Evolutionary conservation across 1,140 invertebrate genomes (phyloP).

Genomic region (Paralvinella palmiformis): DNA sequence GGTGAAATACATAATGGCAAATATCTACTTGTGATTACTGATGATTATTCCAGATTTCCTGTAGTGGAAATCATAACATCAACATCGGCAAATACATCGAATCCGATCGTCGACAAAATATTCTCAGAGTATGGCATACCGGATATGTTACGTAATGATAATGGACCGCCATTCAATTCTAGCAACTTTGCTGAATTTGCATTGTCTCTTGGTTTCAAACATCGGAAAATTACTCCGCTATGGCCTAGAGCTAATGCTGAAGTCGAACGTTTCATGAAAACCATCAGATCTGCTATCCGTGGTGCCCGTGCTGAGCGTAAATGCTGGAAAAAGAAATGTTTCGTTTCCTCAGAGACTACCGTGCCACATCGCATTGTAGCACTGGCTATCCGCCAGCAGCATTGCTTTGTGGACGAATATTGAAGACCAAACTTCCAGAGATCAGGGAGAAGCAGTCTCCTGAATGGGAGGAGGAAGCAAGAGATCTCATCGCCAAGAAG

Average conservation of each 20-base stretch:
- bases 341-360: background rate
- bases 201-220: slow-evolving; percentile 6
- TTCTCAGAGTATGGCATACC: slow-evolving; percentile 23
- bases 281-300: background rate
- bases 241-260: slow-evolving; percentile 10
- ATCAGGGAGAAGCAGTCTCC: background rate
- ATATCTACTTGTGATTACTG: slow-evolving; percentile 22
- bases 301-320: background rate
- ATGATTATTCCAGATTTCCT: slow-evolving; percentile 29
- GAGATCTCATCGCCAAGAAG: background rate
- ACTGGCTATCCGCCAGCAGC: background rate
- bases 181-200: slow-evolving; percentile 22
- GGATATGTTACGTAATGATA: slow-evolving; percentile 23
- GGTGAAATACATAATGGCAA: slow-evolving; percentile 29
- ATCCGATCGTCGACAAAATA: slow-evolving; percentile 18
- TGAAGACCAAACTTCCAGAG: background rate
- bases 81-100: slow-evolving; percentile 17
- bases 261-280: slow-evolving; percentile 4
- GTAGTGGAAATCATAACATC: slow-evolving; percentile 23
- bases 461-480: background rate
- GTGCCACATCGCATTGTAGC: background rate
- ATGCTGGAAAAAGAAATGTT: background rate
- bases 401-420: background rate
- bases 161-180: slow-evolving; percentile 26
- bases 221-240: slow-evolving; percentile 1